A percentile compares a stretch with the other conserved stretches of the same genome.
phyloP scores from a whole-genome alignment of 2,888 invertebrate genomes.

The Cynaeus angustus region DNA sequence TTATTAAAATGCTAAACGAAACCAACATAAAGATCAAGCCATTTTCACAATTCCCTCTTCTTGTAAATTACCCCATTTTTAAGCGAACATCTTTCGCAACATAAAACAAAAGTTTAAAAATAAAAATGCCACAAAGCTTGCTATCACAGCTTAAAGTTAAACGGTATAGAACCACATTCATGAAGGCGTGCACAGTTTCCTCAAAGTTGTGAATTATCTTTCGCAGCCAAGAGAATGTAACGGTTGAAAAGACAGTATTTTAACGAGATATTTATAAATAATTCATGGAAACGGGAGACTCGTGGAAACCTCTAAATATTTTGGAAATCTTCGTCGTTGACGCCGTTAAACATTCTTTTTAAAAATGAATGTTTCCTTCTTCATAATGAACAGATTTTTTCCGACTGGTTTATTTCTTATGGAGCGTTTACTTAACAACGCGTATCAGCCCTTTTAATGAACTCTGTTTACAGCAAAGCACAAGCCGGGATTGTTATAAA shows the following conservation, averaged over 20 bases:
- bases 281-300: constrained; percentile 28
- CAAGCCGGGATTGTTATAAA: constrained; percentile 61
- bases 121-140: constrained; percentile 6
- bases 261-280: constrained; percentile 41
- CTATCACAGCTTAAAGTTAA: constrained; percentile 20
- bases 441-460: constrained; percentile 50
- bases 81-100: constrained; percentile 6
- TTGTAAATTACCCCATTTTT: constrained; percentile 3
- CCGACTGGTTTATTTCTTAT: constrained; percentile 48
- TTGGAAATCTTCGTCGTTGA: constrained; percentile 23
- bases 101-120: constrained; percentile 4
- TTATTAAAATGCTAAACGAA: background rate
- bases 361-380: constrained; percentile 47
- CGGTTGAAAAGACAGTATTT: constrained; percentile 40
- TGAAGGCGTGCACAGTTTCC: constrained; percentile 12
- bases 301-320: constrained; percentile 29
- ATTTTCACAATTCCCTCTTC: background rate
- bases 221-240: constrained; percentile 21
- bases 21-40: too few species aligned
- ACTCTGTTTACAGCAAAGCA: constrained; percentile 51
- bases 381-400: constrained; percentile 50
- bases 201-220: constrained; percentile 35
- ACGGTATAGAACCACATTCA: constrained; percentile 14
- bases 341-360: constrained; percentile 16
- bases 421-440: constrained; percentile 54